phyloP scores from a whole-genome alignment of 2,888 invertebrate genomes.

The Suillia variegata region DNA sequence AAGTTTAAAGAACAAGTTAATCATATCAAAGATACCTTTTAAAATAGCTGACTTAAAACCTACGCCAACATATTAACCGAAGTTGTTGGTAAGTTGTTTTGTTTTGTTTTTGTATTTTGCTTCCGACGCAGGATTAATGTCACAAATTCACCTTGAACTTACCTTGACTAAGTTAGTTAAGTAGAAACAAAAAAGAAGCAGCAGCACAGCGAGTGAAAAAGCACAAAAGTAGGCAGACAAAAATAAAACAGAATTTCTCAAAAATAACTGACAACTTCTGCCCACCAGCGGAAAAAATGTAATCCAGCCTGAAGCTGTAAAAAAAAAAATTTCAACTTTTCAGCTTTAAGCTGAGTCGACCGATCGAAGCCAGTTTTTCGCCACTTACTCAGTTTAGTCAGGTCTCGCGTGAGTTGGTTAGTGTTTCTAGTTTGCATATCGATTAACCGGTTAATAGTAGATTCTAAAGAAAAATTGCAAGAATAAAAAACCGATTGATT shows the following conservation, averaged over 20 bases:
- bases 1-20: too few species aligned
- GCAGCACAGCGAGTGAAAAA: not conserved
- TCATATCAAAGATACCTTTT: too few species aligned
- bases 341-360: not conserved
- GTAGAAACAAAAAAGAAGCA: too few species aligned
- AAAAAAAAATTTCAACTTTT: not conserved
- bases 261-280: not conserved
- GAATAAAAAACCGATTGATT: too few species aligned
- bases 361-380: not conserved
- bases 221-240: too few species aligned
- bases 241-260: too few species aligned
- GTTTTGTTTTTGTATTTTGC: too few species aligned
- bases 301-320: not conserved
- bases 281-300: not conserved
- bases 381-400: not conserved
- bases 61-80: not conserved
- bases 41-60: too few species aligned
- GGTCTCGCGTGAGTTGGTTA: not conserved
- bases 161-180: too few species aligned
- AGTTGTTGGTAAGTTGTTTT: not conserved
- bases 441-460: too few species aligned
- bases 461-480: too few species aligned
- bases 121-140: slow-evolving; percentile 2
- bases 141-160: slow-evolving; percentile 2
- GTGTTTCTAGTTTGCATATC: too few species aligned